These are phyloP conservation scores for Synanthedon myopaeformis DNA, from an alignment of 2,888 invertebrate species.

Conservation along the genomic window DNA sequence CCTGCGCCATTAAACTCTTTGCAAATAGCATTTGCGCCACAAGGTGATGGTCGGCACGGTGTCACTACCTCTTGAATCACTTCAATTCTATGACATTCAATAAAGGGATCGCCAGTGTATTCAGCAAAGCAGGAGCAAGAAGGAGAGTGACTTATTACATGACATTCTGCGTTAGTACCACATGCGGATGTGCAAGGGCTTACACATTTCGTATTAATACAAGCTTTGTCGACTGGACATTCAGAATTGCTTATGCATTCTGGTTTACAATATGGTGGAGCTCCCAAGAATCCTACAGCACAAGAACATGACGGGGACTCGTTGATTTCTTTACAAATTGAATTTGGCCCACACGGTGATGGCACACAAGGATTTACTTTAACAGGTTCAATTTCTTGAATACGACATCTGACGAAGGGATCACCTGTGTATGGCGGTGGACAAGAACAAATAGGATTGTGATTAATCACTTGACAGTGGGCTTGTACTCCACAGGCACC, in stretches of 20 bases:
- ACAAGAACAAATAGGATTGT: conserved; percentile 85
- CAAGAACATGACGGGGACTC: conserved; percentile 82
- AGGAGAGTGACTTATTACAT: conserved; percentile 80
- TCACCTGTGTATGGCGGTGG: conserved; percentile 76
- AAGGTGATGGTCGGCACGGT: conserved; percentile 74
- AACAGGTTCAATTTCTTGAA: conserved; percentile 57
- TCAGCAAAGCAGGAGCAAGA: conserved; percentile 76
- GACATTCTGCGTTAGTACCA: conserved; percentile 79
- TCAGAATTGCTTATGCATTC: conserved; percentile 85
- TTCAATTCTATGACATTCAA: conserved; percentile 65
- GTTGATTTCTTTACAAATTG: conserved; percentile 76
- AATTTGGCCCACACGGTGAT: conserved; percentile 84
- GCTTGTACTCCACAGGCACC: conserved; percentile 84
- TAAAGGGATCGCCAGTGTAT: conserved; percentile 82
- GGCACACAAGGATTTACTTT: conserved; percentile 77
- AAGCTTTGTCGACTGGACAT: conserved; percentile 76
- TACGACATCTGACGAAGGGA: conserved; percentile 78
- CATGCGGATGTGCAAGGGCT: conserved; percentile 81
- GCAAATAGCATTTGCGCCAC: conserved; percentile 75
- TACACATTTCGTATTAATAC: conserved; percentile 80
- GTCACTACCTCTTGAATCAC: conserved; percentile 50
- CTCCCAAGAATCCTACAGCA: conserved; percentile 73
- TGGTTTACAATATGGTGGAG: conserved; percentile 82
- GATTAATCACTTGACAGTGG: conserved; percentile 81
- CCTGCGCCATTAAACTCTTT: conserved; percentile 72